phyloP scores from a whole-genome alignment of 2,797 vertebrate genomes.

The Phaenicophaeus curvirostris region DNA sequence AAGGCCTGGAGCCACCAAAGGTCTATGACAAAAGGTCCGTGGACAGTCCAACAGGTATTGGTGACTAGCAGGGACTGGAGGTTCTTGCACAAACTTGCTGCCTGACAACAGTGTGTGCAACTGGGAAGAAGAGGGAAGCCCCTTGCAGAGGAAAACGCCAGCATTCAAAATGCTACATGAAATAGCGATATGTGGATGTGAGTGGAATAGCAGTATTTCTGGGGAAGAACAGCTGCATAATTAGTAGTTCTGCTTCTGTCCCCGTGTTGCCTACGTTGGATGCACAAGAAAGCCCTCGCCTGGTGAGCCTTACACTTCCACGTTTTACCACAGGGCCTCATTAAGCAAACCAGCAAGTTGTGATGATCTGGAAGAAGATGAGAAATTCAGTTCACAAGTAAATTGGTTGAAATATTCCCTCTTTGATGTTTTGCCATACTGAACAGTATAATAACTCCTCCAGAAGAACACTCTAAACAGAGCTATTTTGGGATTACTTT shows the following conservation, averaged over 20 bases:
- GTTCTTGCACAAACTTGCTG: background rate
- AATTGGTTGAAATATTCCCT: slow-evolving; percentile 41
- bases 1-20: background rate
- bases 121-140: background rate
- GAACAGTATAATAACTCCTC: slow-evolving; percentile 31
- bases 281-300: background rate
- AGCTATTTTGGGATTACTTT: slow-evolving; percentile 60
- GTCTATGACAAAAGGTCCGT: background rate
- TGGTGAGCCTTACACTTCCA: background rate
- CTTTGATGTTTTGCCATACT: slow-evolving; percentile 58
- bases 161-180: background rate
- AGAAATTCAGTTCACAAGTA: slow-evolving; percentile 31
- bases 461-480: slow-evolving; percentile 32
- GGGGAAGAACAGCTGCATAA: background rate
- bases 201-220: background rate
- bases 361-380: slow-evolving; percentile 25
- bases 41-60: rapidly evolving
- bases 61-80: background rate
- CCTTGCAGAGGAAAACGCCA: background rate
- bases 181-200: rapidly evolving
- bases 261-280: background rate
- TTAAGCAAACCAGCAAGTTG: background rate
- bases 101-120: background rate
- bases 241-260: background rate
- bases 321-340: background rate